These are phyloP conservation scores for Dryomyza anilis DNA, from an alignment of 2,888 invertebrate genomes.

Conservation along the genomic window DNA sequence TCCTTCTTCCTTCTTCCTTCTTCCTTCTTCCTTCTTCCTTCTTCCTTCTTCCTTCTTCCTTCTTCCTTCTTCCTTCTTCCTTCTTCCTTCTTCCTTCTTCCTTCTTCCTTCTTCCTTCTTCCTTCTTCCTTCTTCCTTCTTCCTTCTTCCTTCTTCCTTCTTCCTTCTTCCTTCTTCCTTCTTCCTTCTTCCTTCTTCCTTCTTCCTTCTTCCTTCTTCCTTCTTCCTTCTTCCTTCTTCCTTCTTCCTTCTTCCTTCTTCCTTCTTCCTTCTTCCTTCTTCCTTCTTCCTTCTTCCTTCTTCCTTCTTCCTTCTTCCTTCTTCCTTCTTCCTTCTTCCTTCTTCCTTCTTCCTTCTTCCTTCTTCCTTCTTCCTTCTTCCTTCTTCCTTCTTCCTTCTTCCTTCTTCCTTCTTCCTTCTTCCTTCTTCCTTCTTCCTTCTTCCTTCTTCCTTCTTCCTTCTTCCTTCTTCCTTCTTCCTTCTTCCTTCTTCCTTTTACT, in stretches of 20 bases:
- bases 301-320: background rate
- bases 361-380: constrained; percentile 34
- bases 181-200: background rate
- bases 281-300: background rate
- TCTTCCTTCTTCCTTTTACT: too few relatives aligned
- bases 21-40: background rate
- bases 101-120: background rate
- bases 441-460: background rate
- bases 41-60: background rate
- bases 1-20: background rate
- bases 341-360: constrained; percentile 38
- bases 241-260: background rate
- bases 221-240: background rate
- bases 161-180: background rate
- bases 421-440: background rate
- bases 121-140: background rate
- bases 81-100: background rate
- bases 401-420: background rate
- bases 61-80: background rate
- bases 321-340: constrained; percentile 32
- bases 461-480: background rate
- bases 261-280: background rate
- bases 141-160: background rate
- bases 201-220: background rate
- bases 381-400: background rate